These are phyloP conservation scores for Rhinolophus ferrumequinum DNA, from an alignment of 2,113 vertebrate genomes.

Conservation along the genomic window DNA sequence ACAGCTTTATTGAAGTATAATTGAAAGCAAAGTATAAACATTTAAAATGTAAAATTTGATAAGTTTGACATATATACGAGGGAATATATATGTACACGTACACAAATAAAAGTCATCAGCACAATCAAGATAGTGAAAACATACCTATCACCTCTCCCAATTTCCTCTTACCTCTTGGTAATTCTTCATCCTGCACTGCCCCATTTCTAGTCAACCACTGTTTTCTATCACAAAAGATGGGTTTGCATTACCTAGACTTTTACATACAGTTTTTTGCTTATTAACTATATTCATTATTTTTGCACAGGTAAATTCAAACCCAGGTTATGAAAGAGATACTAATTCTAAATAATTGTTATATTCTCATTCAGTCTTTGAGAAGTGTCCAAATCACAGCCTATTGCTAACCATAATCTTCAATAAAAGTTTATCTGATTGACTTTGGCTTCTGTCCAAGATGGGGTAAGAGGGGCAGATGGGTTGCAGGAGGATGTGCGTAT, in stretches of 20 bases:
- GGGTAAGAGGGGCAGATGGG: neutral
- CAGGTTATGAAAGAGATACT: neutral
- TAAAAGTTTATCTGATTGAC: neutral
- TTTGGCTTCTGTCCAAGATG: neutral
- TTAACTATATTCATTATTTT: neutral
- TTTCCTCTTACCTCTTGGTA: neutral
- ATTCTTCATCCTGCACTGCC: neutral
- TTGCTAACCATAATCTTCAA: neutral
- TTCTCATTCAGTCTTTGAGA: neutral
- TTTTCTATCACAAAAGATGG: neutral
- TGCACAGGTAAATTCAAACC: neutral
- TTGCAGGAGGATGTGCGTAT: neutral
- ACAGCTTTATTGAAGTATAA: neutral
- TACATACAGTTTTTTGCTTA: neutral
- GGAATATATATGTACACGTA: no score
- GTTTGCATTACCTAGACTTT: neutral
- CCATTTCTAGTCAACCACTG: neutral
- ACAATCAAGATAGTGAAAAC: neutral
- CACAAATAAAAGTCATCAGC: neutral
- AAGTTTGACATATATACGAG: neutral
- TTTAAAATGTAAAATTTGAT: neutral
- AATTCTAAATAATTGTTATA: neutral
- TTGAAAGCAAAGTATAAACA: neutral
- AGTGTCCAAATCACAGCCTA: neutral
- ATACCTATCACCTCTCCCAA: neutral